Evolutionary conservation across 1,140 invertebrate genomes (phyloP).

Genomic region (Eciton burchellii): DNA sequence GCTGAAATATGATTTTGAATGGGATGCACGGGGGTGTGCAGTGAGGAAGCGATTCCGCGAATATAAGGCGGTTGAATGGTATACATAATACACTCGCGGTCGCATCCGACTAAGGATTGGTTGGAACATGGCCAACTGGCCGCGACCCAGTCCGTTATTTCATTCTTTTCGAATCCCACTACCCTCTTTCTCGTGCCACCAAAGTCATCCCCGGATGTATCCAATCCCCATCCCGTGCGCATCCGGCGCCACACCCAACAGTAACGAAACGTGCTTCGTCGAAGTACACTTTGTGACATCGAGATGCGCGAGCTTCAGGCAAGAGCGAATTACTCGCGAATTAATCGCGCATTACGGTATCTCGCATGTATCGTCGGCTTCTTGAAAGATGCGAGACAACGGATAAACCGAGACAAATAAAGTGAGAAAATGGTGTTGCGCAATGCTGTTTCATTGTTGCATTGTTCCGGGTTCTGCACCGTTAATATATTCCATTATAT

Average conservation of each 20-base stretch:
- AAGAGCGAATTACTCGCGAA: not conserved
- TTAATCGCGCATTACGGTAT: not conserved
- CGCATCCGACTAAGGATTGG: conserved; percentile 82
- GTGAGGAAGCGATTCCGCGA: conserved; percentile 66
- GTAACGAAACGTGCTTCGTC: conserved; percentile 37
- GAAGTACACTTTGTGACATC: not conserved
- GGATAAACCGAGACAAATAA: not conserved
- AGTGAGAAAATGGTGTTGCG: not conserved
- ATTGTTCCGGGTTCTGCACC: too few relatives aligned
- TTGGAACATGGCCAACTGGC: conserved; percentile 85
- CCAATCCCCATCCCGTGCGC: conserved; percentile 34
- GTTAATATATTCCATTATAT: too few relatives aligned
- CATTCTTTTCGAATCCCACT: conserved; percentile 84
- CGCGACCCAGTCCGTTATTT: conserved; percentile 84
- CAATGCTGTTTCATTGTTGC: too few relatives aligned
- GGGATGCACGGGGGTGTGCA: conserved; percentile 72
- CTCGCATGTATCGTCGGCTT: not conserved
- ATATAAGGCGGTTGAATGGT: conserved; percentile 77
- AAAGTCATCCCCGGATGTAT: conserved; percentile 34
- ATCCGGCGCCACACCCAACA: conserved; percentile 57
- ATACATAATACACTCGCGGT: conserved; percentile 78
- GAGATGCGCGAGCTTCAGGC: not conserved
- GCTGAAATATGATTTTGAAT: conserved; percentile 79
- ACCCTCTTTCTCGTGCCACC: conserved; percentile 70
- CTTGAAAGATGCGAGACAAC: not conserved